Base-by-base conservation (phyloP, 2,113 vertebrate genomes). In the Embiotoca jacksoni region DNA sequence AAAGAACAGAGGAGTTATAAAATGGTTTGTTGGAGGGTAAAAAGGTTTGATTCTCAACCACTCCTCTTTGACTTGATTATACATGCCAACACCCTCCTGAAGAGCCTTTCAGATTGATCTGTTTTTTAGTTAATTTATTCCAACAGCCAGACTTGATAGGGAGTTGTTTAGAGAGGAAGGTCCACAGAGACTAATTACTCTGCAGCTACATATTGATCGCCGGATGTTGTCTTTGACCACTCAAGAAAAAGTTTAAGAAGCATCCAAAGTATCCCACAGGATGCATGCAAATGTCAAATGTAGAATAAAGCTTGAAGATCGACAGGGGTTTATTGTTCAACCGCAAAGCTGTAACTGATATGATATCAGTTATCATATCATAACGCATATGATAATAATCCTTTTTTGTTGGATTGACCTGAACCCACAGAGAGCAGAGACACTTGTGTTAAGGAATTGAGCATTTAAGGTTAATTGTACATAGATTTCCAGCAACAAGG, bases 121-220 rank as follows among this genome's bases (percentile, higher is more conserved):
- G 35, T 41, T 75, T 62, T 49, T 69, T 85, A 75, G 72, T 72
- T 73, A 66, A 81, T 87, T 77, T 62, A 89, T 93, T 82, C 78
- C 54, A 60, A 39, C 61, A 82, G 76, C 23, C 82, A 46, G 58
- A 58, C 67, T 50, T 79, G 62, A 82, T 63, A 23, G 54, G 52
- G 44, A 67, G 41, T 63, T 73, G 78, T 83, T 88, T 66, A 69
- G 61, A 75, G 37, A 80, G 31, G 30, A 44, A 74, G 68, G 60
- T 87, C 89, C 86, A 59, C 61, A 35, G 86, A 84, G 86, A 86
- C 78, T 85, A 78, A 89, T 92, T 91, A 91, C 66, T 73, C 56
- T 70, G 15, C 37, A 47, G 66, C 77, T 72, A 53, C 36, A 15
- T 88, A 91, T 90, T 81, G 87, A 93, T 85, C 71, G 55, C 56